These are phyloP conservation scores for Bembecia ichneumoniformis DNA, from an alignment of 2,888 invertebrate genomes.

Conservation along the genomic window DNA sequence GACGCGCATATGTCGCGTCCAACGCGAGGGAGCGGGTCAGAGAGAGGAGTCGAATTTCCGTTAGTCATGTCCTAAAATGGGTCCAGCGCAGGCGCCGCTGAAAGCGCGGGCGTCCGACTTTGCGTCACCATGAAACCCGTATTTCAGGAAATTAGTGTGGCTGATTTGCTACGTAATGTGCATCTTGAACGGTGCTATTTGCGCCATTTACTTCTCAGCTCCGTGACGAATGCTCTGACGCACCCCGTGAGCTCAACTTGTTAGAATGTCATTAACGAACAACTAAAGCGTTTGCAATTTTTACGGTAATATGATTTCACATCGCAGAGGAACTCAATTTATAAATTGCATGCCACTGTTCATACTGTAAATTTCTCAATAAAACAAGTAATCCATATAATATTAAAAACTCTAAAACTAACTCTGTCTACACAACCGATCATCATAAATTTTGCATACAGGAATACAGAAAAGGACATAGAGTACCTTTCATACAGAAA, in stretches of 20 bases:
- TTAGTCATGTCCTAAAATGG: conserved; percentile 82
- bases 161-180: conserved; percentile 41
- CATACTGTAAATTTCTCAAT: no score
- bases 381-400: no score
- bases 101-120: conserved; percentile 69
- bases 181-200: conserved; percentile 37
- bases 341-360: no score
- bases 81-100: conserved; percentile 73
- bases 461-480: no score
- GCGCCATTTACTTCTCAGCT: conserved; percentile 28
- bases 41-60: conserved; percentile 76
- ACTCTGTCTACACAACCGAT: no score
- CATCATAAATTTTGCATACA: no score
- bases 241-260: conserved; percentile 42
- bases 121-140: conserved; percentile 67
- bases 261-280: conserved; percentile 62
- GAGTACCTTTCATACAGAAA: no score
- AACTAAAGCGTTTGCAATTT: conserved; percentile 39
- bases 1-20: conserved; percentile 48
- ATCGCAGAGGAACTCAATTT: no score
- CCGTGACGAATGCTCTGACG: conserved; percentile 56
- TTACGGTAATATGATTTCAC: no score
- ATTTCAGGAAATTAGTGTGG: conserved; percentile 64
- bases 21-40: conserved; percentile 64
- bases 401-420: no score